A percentile compares a stretch with the other conserved stretches of the same genome.
Conservation (phyloP, 2,113 vertebrate genomes). For the Daphoenositta chrysoptera region DNA sequence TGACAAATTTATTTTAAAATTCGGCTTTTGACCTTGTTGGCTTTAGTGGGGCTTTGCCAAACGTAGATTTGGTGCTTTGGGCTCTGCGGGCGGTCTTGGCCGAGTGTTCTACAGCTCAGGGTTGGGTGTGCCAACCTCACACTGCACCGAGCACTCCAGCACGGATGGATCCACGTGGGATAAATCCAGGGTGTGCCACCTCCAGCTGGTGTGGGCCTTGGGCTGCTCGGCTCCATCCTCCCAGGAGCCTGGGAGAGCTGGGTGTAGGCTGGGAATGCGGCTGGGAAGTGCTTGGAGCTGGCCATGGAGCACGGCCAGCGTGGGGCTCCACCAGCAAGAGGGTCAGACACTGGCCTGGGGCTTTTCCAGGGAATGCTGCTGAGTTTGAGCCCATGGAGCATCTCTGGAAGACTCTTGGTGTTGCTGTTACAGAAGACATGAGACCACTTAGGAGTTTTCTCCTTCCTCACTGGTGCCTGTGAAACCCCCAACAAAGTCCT, state of each 20-base stretch:
- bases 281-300: not conserved
- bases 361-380: not conserved
- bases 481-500: not conserved
- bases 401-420: not conserved
- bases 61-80: fast-evolving
- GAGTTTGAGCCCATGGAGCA: not conserved
- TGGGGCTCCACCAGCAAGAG: too few species aligned
- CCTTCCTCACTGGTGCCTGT: not conserved
- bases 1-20: not conserved
- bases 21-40: fast-evolving
- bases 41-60: not conserved
- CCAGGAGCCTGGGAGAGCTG: not conserved
- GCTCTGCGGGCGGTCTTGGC: not conserved
- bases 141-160: fast-evolving
- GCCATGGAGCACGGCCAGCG: fast-evolving
- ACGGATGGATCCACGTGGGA: not conserved
- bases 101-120: not conserved
- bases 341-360: fast-evolving
- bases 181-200: not conserved
- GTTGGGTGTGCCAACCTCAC: not conserved
- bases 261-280: not conserved
- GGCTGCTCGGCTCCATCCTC: not conserved
- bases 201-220: not conserved
- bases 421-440: not conserved
- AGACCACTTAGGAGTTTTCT: not conserved